These are phyloP conservation scores for Cynopterus brachyotis DNA, from an alignment of 2,113 vertebrate genomes.

Conservation along the genomic window DNA sequence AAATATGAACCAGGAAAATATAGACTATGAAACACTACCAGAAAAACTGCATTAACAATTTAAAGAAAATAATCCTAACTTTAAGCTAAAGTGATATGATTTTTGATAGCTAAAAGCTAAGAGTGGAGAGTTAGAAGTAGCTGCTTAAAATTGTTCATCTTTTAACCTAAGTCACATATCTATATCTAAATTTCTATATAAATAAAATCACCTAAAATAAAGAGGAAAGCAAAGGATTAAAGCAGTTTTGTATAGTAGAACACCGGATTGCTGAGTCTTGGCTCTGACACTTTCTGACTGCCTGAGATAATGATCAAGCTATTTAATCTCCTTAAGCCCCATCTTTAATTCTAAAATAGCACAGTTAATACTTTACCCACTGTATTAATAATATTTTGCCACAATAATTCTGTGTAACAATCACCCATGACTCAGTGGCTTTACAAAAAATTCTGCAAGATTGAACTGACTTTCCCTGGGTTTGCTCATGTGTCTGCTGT, in stretches of 20 bases:
- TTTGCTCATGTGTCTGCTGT: neutral
- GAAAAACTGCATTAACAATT: neutral
- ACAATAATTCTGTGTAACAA: neutral
- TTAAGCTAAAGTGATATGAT: neutral
- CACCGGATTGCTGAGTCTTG: neutral
- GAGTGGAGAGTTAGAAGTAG: neutral
- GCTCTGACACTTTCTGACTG: neutral
- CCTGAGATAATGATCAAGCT: neutral
- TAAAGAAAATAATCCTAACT: neutral
- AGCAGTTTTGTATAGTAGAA: neutral
- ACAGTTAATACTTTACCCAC: neutral
- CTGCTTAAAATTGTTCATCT: neutral
- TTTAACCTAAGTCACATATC: neutral
- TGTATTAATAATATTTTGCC: neutral
- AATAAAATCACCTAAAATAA: neutral
- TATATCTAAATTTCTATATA: neutral
- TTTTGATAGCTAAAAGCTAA: constrained; percentile 10
- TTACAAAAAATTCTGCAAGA: neutral
- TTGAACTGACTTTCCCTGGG: neutral
- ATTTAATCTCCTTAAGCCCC: neutral
- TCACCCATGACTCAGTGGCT: neutral
- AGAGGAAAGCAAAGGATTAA: neutral
- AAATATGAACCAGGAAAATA: constrained; percentile 32
- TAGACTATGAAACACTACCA: neutral
- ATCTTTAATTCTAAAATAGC: neutral